phyloP scores from a whole-genome alignment of 2,113 vertebrate species.

The Sakesphorus luctuosus region DNA sequence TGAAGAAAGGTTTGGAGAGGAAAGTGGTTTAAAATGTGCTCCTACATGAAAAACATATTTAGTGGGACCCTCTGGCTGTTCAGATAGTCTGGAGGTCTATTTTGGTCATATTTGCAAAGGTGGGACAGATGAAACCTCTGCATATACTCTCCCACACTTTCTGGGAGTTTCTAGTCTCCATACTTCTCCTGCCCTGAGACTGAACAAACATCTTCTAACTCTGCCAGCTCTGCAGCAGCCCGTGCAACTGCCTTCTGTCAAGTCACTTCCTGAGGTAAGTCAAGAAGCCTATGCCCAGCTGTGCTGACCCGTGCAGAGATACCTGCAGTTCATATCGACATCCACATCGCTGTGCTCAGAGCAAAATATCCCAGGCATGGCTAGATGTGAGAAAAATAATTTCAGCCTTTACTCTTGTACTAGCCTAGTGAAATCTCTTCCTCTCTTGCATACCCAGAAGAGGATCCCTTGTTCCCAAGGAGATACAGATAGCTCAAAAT shows the following conservation, averaged over 20 bases:
- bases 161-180: background rate
- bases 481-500: background rate
- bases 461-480: background rate
- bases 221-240: background rate
- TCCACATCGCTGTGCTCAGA: background rate
- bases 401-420: background rate
- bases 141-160: background rate
- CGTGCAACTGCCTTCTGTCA: background rate
- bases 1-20: background rate
- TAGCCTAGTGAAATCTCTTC: background rate
- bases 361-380: background rate
- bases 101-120: background rate
- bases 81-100: background rate
- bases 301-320: background rate
- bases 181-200: background rate
- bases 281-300: background rate
- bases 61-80: background rate
- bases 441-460: background rate
- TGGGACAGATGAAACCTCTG: background rate
- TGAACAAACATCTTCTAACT: background rate
- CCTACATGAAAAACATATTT: background rate
- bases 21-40: background rate
- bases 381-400: background rate
- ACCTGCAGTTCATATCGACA: background rate
- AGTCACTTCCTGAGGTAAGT: background rate